Evolutionary conservation across 2,888 invertebrate genomes (phyloP).

Genomic region (Phytoseiulus persimilis): DNA sequence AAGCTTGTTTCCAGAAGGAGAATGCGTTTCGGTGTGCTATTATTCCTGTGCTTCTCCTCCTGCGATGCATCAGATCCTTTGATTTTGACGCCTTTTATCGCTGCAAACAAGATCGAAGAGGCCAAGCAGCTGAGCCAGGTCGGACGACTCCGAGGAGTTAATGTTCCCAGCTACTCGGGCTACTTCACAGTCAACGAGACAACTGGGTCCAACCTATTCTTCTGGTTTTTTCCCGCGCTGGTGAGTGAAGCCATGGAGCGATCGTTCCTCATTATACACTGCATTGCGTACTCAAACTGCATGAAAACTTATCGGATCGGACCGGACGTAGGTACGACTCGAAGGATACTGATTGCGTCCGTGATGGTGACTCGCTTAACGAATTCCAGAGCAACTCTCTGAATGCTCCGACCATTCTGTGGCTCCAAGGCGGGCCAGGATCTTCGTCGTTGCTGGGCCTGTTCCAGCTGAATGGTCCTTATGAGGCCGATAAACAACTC

Average conservation of each 20-base stretch:
- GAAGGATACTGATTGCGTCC: too few species aligned
- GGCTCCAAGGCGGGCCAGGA: constrained; percentile 53
- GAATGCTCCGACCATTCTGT: constrained; percentile 50
- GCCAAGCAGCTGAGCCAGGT: constrained; percentile 54
- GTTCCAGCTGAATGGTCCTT: constrained; percentile 67
- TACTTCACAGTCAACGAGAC: constrained; percentile 72
- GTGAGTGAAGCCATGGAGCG: too few species aligned
- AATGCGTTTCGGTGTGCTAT: background rate
- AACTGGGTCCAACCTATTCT: constrained; percentile 71
- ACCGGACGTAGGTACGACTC: too few species aligned
- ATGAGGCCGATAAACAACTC: constrained; percentile 54
- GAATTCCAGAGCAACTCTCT: constrained; percentile 47
- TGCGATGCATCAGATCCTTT: constrained; percentile 54
- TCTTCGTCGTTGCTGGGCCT: constrained; percentile 51
- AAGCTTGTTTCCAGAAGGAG: too few species aligned
- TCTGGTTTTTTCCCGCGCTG: constrained; percentile 80
- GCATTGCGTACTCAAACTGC: too few species aligned
- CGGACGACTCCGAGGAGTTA: constrained; percentile 47
- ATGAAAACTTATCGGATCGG: too few species aligned
- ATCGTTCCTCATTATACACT: too few species aligned
- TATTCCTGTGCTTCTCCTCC: background rate
- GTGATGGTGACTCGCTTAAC: background rate
- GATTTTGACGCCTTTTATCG: constrained; percentile 66
- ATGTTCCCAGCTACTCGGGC: constrained; percentile 64
- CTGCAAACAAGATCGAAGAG: constrained; percentile 62